Evolutionary conservation across 2,113 vertebrate species (phyloP), one percentile per base, ranked within the genome.

Genomic region (Muscicapa adusta): DNA sequence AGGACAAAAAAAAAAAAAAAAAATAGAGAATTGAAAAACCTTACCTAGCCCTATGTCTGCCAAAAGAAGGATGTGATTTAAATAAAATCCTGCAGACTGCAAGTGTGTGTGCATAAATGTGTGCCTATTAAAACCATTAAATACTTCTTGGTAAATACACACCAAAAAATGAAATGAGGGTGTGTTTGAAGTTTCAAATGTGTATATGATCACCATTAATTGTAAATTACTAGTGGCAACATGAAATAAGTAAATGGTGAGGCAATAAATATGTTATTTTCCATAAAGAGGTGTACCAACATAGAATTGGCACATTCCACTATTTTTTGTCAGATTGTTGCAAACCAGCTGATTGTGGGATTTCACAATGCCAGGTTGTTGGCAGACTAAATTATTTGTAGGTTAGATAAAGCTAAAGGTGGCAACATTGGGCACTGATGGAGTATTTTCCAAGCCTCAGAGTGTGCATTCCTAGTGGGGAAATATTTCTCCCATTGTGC

Each of bases 391-490:
- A 81, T 34, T 40, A 34, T 47, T 47, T 68, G 8, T 34, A 51
- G 43, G 14, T 36, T 33, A 56, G 73, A 25, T 12, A 5, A 1
- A 70, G 28, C 43, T 56, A 28, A 56, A 10, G 20, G 7, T 72
- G 72, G 38, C 47, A 33, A 19, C 6, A 0, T 0, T 12, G 29
- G 60, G 42, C 24, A 20, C n/a, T 18, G 77, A 18, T 3, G 42
- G 18, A n/a, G 43, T 5, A 9, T 38, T 14, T 73, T 14, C 53
- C 70, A 23, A 34, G 53, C 50, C 20, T 24, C 56, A 3, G 34
- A 45, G 34, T 1, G 8, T 4, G 0, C 0, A 0, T n/a, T 74
- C 45, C 53, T 36, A 8, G 7, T 6, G 54, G 54, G 47, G 29
- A 33, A 78, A 63, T 24, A 31, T 9, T 76, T 9, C 12, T 42